A percentile compares a stretch with the other conserved stretches of the same genome.
Conservation (phyloP, 2,888 invertebrate genomes). For the Lysandra coridon region DNA sequence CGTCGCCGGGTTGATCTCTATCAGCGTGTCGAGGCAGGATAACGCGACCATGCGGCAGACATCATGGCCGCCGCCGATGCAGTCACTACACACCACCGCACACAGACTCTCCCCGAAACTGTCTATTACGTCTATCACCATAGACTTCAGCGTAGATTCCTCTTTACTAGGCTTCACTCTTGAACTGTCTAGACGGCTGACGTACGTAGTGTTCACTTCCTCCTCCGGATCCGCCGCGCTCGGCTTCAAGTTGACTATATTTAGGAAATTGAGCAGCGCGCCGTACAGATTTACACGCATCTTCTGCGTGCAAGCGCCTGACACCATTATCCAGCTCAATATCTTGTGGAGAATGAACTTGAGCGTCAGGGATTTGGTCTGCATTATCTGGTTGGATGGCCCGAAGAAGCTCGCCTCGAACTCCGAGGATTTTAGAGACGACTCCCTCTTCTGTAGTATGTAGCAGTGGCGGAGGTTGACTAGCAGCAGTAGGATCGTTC, state of each 20-base stretch:
- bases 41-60: constrained; percentile 94
- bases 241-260: constrained; percentile 83
- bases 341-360: constrained; percentile 88
- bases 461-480: constrained; percentile 88
- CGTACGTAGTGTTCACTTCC: constrained; percentile 75
- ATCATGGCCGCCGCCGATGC: constrained; percentile 90
- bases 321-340: constrained; percentile 90
- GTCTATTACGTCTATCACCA: constrained; percentile 77
- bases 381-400: constrained; percentile 71
- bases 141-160: constrained; percentile 63
- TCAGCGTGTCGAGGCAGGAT: constrained; percentile 88
- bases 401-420: constrained; percentile 73
- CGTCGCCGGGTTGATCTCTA: constrained; percentile 86
- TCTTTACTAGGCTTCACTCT: constrained; percentile 56
- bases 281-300: constrained; percentile 93
- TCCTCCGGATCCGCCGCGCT: constrained; percentile 63
- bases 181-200: constrained; percentile 84
- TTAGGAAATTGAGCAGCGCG: constrained; percentile 88
- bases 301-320: constrained; percentile 90
- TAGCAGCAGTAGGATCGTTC: constrained; percentile 88
- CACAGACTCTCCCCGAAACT: constrained; percentile 90
- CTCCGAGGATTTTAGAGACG: constrained; percentile 60
- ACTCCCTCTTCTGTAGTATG: constrained; percentile 74
- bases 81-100: constrained; percentile 90
- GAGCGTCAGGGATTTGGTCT: constrained; percentile 83